Evolutionary conservation across 2,113 vertebrate species (phyloP), one percentile per base, ranked within the genome.

Genomic region (Prochilodus magdalenae): DNA sequence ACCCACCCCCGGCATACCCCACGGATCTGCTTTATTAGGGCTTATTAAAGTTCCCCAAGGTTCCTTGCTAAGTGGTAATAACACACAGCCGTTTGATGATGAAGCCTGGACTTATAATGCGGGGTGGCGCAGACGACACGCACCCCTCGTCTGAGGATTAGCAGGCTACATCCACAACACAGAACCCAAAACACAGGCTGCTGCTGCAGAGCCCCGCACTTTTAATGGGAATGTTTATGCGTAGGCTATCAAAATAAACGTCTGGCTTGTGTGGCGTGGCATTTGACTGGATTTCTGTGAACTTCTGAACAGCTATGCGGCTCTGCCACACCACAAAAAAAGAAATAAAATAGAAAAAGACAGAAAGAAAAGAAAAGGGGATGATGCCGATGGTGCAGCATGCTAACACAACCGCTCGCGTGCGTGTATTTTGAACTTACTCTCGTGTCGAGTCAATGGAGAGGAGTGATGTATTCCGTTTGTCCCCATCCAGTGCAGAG

Each of bases 401-500:
- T 62, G 53, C 55, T 30, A 15, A 77, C n/a, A 63, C 20, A 60
- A 47, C 15, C 33, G 33, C 40, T 49, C 16, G 63, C 22, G 8
- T 26, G 14, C 18, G 4, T 27, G 40, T 47, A 4, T 24, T 33
- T 15, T 60, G 60, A 92, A 92, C 93, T 94, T 88, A 94, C 93
- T 91, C 18, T 79, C 79, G 88, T 57, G n/a, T n/a, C n/a, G 62
- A 70, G 83, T 36, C 89, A 87, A 77, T 65, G 70, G 80, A 85
- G 75, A 79, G 27, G 83, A 70, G 20, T 63, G 57, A 2, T 60
- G 72, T 93, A 92, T 92, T 87, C 86, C 90, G 87, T 90, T 86
- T 91, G 89, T 91, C 89, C 89, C 90, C 89, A 86, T 88, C 88
- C 88, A 91, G 88, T 86, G 87, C 87, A 87, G 79, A 80, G 85